Evolutionary conservation across 2,113 vertebrate species (phyloP).

Genomic region (Eira barbara): DNA sequence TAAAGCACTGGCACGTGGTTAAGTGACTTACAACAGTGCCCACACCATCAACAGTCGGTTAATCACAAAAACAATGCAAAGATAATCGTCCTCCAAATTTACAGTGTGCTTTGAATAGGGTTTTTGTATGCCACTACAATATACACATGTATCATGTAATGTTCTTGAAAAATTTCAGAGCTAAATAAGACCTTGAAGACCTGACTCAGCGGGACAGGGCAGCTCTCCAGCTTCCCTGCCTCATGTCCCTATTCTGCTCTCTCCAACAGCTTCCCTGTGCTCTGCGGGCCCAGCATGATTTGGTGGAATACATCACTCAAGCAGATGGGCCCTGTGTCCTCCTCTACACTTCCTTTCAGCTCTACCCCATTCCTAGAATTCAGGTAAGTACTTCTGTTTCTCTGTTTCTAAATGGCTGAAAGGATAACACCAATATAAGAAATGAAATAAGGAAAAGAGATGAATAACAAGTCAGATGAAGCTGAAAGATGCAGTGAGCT

Average conservation of each 20-base stretch:
- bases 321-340: neutral
- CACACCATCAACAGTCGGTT: neutral
- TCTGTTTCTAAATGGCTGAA: neutral
- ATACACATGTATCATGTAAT: neutral
- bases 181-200: neutral
- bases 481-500: neutral
- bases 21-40: neutral
- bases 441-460: neutral
- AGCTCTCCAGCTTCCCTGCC: neutral
- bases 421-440: conserved; percentile 6
- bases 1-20: neutral
- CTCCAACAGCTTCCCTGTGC: neutral
- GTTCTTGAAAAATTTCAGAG: neutral
- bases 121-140: neutral
- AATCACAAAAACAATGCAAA: conserved; percentile 11
- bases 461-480: neutral
- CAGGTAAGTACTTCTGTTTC: neutral
- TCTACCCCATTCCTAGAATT: conserved; percentile 18
- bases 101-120: neutral
- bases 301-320: neutral
- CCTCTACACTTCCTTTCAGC: neutral
- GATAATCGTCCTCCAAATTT: neutral
- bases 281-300: neutral
- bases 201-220: neutral
- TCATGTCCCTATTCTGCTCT: neutral